Base-by-base conservation (phyloP, 2,888 invertebrate genomes). In the Synergus itoensis region DNA sequence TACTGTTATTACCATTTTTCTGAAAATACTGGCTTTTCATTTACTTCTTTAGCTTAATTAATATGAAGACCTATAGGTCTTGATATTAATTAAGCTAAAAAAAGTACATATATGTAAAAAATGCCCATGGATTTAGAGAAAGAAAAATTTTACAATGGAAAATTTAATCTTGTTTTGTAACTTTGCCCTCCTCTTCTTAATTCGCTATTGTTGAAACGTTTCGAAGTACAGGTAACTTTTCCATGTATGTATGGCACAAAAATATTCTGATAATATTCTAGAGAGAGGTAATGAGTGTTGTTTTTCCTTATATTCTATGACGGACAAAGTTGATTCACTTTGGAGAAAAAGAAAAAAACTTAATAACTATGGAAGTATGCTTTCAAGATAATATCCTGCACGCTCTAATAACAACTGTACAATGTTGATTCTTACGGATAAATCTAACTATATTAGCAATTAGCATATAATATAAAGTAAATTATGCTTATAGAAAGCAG, bases 331-430 rank as follows among this genome's bases (percentile, higher is more conserved):
- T 28, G 3, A n/a, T 53, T 9, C 0, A 53, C 9, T 9, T n/a
- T 48, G n/a, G 16, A 53, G 53, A 28, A 3, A 28, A 28, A 28
- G 3, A 53, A n/a, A 53, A 53, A 45, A 45, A 53, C 53, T n/a
- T 53, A 53, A 53, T 53, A 53, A 9, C 53, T n/a, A 53, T 53
- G 53, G 53, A 53, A 53, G 53, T 53, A 53, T n/a, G 53, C 53
- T 53, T 53, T 53, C n/a, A 53, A n/a, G n/a, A 53, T 53, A 9
- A 53, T 53, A 53, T 53, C 53, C 16, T 53, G n/a, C 53, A 53
- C 8, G 53, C 53, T n/a, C 9, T n/a, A 53, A n/a, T n/a, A 53
- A 53, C 16, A 16, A 53, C 53, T 53, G 53, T 53, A 53, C 53
- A 53, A n/a, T n/a, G 8, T n/a, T 53, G 53, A 9, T 53, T 53